phyloP scores from a whole-genome alignment of 2,113 vertebrate genomes.

The Coptodon bakossiorum region DNA sequence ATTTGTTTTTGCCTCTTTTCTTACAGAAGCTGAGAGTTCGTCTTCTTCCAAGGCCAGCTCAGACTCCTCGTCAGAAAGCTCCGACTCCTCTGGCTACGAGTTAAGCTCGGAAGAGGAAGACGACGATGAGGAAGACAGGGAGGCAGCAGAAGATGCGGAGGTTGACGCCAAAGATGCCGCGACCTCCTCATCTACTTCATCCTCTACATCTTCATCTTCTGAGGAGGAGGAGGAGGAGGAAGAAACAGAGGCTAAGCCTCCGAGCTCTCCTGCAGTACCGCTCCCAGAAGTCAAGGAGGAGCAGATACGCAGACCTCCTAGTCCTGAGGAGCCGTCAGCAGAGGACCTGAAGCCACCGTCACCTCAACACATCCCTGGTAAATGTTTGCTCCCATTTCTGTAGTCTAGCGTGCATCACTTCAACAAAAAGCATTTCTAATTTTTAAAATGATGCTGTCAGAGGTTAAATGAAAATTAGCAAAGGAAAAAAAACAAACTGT shows the following conservation, averaged over 20 bases:
- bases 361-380: conserved; percentile 57
- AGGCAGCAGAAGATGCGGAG: conserved; percentile 5
- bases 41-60: conserved; percentile 77
- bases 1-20: background rate
- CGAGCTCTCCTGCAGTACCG: conserved; percentile 6
- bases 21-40: conserved; percentile 71
- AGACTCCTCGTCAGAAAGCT: conserved; percentile 77
- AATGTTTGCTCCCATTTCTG: background rate
- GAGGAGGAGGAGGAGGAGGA: conserved; percentile 47
- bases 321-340: conserved; percentile 19
- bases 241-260: conserved; percentile 21
- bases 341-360: conserved; percentile 48
- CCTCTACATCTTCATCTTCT: conserved; percentile 48
- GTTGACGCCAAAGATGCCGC: conserved; percentile 8
- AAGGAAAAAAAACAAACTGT: background rate
- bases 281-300: conserved; percentile 34
- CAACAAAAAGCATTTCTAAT: background rate
- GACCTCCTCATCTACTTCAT: conserved; percentile 59
- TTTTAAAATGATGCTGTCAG: background rate
- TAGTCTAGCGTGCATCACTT: background rate
- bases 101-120: conserved; percentile 78
- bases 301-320: conserved; percentile 25
- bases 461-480: background rate
- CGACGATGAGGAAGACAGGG: conserved; percentile 54
- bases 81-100: conserved; percentile 85